Percentiles rank a stretch among this genome's conserved stretches.
phyloP scores from a whole-genome alignment of 1,140 invertebrate species.

The Stegodyphus dumicola region DNA sequence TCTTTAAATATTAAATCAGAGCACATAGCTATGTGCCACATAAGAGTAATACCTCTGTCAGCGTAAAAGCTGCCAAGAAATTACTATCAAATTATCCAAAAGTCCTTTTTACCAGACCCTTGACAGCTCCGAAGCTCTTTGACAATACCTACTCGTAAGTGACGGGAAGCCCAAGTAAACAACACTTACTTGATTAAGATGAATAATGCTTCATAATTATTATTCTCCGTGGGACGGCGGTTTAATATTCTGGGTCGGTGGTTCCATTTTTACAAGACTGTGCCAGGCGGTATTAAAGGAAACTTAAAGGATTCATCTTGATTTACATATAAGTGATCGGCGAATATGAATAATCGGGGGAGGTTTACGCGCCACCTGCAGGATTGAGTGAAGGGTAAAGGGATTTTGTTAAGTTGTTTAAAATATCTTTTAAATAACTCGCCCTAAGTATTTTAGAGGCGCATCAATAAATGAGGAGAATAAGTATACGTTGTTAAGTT shows the following conservation, averaged over 20 bases:
- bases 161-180: slow-evolving; percentile 1
- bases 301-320: not conserved
- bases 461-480: too few relatives aligned
- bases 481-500: too few relatives aligned
- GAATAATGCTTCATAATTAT: slow-evolving; percentile 34
- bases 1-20: slow-evolving; percentile 13
- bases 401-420: too few relatives aligned
- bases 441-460: too few relatives aligned
- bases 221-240: slow-evolving; percentile 8
- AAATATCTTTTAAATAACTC: too few relatives aligned
- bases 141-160: not conserved
- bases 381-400: too few relatives aligned
- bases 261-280: not conserved
- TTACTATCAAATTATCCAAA: slow-evolving; percentile 37
- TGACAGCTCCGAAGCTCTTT: not conserved
- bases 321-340: not conserved
- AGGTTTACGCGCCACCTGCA: too few relatives aligned
- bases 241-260: slow-evolving; percentile 19
- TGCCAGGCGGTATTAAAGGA: not conserved
- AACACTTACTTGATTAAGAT: slow-evolving; percentile 34
- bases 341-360: not conserved
- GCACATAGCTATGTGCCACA: not conserved
- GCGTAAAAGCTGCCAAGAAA: slow-evolving; percentile 7
- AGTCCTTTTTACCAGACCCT: not conserved
- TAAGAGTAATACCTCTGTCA: slow-evolving; percentile 12